Evolutionary conservation across 1,140 invertebrate genomes (phyloP).

Genomic region (Leucophenga varia): DNA sequence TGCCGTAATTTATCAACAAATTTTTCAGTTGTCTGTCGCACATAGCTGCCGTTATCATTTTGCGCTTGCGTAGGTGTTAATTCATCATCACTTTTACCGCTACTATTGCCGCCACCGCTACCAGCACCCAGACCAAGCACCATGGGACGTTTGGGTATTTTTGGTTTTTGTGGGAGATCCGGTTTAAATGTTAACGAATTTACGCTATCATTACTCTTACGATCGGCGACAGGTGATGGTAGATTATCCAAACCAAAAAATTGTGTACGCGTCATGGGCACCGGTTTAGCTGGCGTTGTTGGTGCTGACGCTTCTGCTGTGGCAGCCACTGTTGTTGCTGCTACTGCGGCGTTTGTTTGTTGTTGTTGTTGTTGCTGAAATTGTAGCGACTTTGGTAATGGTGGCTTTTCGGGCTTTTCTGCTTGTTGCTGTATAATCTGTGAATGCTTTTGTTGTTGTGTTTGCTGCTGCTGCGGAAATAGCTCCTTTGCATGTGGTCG

Average conservation of each 20-base stretch:
- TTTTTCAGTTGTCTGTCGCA: slow-evolving; percentile 39
- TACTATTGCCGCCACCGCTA: slow-evolving; percentile 15
- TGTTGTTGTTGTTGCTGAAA: slow-evolving; percentile 24
- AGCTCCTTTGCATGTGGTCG: slow-evolving; percentile 45
- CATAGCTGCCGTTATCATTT: slow-evolving; percentile 32
- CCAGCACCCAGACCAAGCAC: slow-evolving; percentile 24
- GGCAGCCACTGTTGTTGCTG: slow-evolving; percentile 30
- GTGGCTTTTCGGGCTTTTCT: slow-evolving; percentile 47
- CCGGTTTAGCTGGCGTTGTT: slow-evolving; percentile 42
- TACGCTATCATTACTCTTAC: slow-evolving; percentile 44
- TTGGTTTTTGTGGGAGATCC: slow-evolving; percentile 48
- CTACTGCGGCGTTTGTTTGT: slow-evolving; percentile 8
- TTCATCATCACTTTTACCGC: slow-evolving; percentile 51
- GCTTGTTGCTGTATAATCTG: slow-evolving; percentile 18
- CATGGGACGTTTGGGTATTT: slow-evolving; percentile 43
- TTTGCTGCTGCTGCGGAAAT: slow-evolving; percentile 23
- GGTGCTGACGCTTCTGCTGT: slow-evolving; percentile 23
- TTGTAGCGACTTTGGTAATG: slow-evolving; percentile 39
- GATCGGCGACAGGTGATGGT: slow-evolving; percentile 48
- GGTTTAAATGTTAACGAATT: slow-evolving; percentile 44
- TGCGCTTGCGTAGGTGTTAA: slow-evolving; percentile 34
- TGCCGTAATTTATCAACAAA: slow-evolving; percentile 42
- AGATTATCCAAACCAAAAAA: slow-evolving; percentile 49
- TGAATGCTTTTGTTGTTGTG: neutral
- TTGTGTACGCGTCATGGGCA: slow-evolving; percentile 51